Evolutionary conservation across 2,113 vertebrate species (phyloP), one percentile per base, ranked within the genome.

Genomic region (Neodon shergylaensis): DNA sequence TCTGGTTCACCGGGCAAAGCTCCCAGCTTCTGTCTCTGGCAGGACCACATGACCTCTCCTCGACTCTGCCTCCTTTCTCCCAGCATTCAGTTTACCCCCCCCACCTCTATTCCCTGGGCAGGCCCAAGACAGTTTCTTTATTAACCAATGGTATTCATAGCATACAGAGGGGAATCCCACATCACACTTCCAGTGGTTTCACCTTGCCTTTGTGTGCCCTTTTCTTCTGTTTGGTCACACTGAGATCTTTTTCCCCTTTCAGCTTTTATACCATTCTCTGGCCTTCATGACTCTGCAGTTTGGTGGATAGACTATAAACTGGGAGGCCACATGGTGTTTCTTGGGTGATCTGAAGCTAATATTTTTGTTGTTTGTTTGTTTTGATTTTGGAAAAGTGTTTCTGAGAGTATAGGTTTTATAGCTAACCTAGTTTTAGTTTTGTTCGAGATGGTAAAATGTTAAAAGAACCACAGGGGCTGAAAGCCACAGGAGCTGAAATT

Each of bases 361-460:
- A 42, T 65, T 12, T n/a, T 63, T 61, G 39, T 31, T 84, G 9
- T 83, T 84, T 65, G 26, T 33, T 52, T 79, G 14, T 54, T 33
- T 82, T 36, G 44, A 22, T 42, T 11, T 17, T 49, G 52, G 68
- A 85, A n/a, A 39, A 92, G 68, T 95, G 79, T 97, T 96, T 92
- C 76, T 92, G 54, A 88, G 87, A 92, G 21, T 66, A 47, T 94
- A 83, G 44, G 39, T 83, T 92, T 66, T 94, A 87, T 95, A 97
- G 88, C 61, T 93, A 94, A 94, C 36, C 28, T 26, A 85, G 39
- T 47, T 88, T 96, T 96, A 24, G 22, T 79, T 90, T 54, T 87
- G 22, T 26, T 79, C 92, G 68, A 95, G 61, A n/a, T 10, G n/a
- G 17, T 88, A 39, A 95, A 94, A 95, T 44, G 39, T 94, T 88